Evolutionary conservation across 2,113 vertebrate genomes (phyloP).

Genomic region (Regulus satrapa): DNA sequence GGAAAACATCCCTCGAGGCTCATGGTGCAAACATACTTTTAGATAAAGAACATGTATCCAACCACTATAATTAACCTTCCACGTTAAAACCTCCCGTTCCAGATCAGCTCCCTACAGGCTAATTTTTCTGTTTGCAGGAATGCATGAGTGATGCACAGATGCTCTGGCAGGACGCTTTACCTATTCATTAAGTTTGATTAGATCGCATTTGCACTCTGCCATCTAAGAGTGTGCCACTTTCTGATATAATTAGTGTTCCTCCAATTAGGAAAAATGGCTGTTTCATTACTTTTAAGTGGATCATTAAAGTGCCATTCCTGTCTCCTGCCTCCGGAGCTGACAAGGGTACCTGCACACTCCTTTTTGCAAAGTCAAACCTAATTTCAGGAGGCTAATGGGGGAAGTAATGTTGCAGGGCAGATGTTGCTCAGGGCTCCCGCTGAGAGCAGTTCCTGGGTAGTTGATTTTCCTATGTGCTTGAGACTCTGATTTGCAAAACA

Average conservation of each 20-base stretch:
- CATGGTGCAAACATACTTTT: not conserved
- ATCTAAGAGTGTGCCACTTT: conserved; percentile 11
- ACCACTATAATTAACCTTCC: not conserved
- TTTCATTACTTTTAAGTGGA: conserved; percentile 53
- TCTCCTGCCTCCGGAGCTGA: conserved; percentile 5
- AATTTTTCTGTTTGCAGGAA: conserved; percentile 33
- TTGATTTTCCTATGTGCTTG: not conserved
- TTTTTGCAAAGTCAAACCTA: conserved; percentile 8
- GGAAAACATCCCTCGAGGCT: not conserved
- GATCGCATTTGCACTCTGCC: conserved; percentile 32
- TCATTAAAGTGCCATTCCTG: conserved; percentile 34
- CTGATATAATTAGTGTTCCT: conserved; percentile 25
- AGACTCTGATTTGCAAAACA: not conserved
- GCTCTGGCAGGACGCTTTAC: not conserved
- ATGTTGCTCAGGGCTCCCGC: not conserved
- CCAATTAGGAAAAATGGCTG: conserved; percentile 48
- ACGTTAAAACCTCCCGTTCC: not conserved
- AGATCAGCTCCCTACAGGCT: conserved; percentile 14
- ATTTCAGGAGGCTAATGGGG: conserved; percentile 36
- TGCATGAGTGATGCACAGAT: not conserved
- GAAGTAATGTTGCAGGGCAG: not conserved
- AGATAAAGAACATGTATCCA: not conserved
- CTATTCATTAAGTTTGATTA: conserved; percentile 50
- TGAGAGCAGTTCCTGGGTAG: not conserved
- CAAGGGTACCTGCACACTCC: not conserved